phyloP scores from a whole-genome alignment of 2,113 vertebrate species.

The Tragelaphus imberbis region DNA sequence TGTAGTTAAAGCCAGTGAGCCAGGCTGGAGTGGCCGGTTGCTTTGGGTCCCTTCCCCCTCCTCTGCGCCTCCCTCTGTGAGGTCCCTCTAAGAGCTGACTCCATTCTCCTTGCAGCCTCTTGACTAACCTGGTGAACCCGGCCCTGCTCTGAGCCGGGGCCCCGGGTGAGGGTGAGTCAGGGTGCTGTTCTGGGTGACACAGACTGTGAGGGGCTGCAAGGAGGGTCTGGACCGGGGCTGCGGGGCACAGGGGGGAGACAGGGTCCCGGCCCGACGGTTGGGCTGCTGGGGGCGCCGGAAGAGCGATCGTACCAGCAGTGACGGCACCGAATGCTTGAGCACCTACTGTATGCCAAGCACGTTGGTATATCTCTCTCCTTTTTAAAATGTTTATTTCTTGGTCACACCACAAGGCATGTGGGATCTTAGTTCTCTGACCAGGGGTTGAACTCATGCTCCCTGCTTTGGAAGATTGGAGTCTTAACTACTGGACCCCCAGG shows the following conservation, averaged over 20 bases:
- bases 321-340: not conserved
- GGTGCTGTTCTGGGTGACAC: not conserved
- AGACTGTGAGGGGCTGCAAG: not conserved
- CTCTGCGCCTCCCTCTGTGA: not conserved
- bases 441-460: not conserved
- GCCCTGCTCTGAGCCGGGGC: not conserved
- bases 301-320: rapidly evolving
- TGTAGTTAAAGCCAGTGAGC: not conserved
- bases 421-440: not conserved
- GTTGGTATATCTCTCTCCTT: not conserved
- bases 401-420: not conserved
- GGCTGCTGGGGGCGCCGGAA: not conserved
- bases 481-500: not conserved
- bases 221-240: not conserved
- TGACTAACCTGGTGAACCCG: rapidly evolving
- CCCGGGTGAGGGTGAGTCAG: not conserved
- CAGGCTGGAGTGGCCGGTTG: rapidly evolving
- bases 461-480: not conserved
- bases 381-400: not conserved
- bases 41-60: rapidly evolving
- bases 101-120: not conserved
- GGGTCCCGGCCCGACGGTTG: not conserved
- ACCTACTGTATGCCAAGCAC: not conserved
- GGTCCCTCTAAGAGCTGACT: not conserved
- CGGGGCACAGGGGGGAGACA: not conserved